Evolutionary conservation across 2,113 vertebrate species (phyloP), one percentile per base, ranked within the genome.

Genomic region (Aptenodytes forsteri): DNA sequence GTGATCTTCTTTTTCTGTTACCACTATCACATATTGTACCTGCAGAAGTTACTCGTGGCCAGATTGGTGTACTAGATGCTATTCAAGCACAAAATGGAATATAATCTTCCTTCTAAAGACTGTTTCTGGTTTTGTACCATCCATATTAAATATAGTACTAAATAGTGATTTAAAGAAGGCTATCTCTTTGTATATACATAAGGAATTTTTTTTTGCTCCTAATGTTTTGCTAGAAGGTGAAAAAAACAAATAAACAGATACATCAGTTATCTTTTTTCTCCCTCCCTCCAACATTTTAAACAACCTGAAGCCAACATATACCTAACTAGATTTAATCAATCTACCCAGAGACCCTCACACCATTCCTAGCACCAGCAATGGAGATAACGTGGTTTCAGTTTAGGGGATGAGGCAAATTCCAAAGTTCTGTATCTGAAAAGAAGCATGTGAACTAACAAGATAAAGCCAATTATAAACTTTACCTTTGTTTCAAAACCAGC

Each of bases 331-430:
- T 82, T 62, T 64, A 36, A 67, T 66, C 34, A 54, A 4, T 78
- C 42, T 78, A 46, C 38, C 21, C 38, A 56, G 50, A 72, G 40
- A 90, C 9, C 12, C 9, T 81, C n/a, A 20, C 26, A 9, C 38
- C n/a, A n/a, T 66, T 70, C 0, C 0, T n/a, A 90, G 54, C 30
- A 58, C 21, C 40, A 58, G 23, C 34, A 56, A 3, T 50, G 21
- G 15, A 67, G 29, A 40, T 55, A 58, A 52, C 0, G 1, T 44
- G 8, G 4, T 87, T 71, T 91, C 52, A 40, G 14, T 29, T 38
- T 47, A 49, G 7, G 4, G 25, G 4, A 30, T 72, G 32, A 72
- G 46, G 40, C 23, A 76, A 76, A 67, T 87, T 94, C 19, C 30
- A 67, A 27, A 89, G 25, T 13, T 58, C 52, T 94, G 7, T 40